These are phyloP conservation scores for Tortricodes alternella DNA, from an alignment of 2,888 invertebrate genomes.

Conservation along the genomic window DNA sequence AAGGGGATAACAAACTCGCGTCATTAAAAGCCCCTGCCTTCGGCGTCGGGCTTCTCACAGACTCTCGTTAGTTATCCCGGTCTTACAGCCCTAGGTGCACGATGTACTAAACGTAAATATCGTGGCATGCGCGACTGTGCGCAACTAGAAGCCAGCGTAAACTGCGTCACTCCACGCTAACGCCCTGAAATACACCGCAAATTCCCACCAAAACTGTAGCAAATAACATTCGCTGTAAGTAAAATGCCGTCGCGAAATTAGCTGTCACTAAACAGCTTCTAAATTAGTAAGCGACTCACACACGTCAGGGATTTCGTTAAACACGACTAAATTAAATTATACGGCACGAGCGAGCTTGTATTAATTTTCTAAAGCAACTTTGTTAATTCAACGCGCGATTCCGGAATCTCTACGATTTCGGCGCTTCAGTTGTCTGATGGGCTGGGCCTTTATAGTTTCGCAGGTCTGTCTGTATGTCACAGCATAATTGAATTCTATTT, in stretches of 20 bases:
- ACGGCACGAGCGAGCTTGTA: conserved; percentile 41
- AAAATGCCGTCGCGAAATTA: conserved; percentile 34
- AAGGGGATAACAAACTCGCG: no score
- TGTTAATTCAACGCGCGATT: conserved; percentile 35
- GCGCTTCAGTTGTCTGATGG: background rate
- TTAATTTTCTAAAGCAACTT: conserved; percentile 45
- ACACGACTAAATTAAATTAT: conserved; percentile 43
- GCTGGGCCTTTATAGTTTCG: conserved; percentile 6
- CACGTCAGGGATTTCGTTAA: conserved; percentile 37
- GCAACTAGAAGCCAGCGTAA: no score
- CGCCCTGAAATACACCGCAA: conserved; percentile 24
- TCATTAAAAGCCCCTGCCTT: no score
- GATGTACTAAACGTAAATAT: no score
- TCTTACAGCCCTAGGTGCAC: no score
- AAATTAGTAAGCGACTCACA: conserved; percentile 38
- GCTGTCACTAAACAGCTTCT: conserved; percentile 38
- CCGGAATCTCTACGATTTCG: conserved; percentile 12
- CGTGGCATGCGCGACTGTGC: no score
- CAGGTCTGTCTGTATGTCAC: no score
- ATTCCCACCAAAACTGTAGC: conserved; percentile 24
- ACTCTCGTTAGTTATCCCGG: no score
- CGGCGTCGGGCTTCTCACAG: no score
- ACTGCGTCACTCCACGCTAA: background rate
- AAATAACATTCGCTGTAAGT: conserved; percentile 20
- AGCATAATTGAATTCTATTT: no score